phyloP scores from a whole-genome alignment of 2,888 invertebrate species.

The Orthonevra nobilis region DNA sequence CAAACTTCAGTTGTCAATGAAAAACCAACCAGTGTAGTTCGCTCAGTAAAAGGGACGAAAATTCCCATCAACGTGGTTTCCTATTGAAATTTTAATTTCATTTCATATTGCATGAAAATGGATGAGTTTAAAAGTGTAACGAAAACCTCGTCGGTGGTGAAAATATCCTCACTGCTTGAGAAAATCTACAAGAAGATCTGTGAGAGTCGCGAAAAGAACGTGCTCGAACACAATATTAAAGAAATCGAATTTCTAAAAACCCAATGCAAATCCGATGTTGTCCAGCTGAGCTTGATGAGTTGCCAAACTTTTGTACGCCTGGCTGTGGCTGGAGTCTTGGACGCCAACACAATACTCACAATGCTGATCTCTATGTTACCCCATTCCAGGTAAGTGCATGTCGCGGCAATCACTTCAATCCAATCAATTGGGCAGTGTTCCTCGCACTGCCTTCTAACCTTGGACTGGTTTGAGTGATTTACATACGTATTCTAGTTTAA shows the following conservation, averaged over 20 bases:
- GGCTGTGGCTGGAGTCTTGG: conserved; percentile 83
- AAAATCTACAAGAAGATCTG: conserved; percentile 78
- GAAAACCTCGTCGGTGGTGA: conserved; percentile 76
- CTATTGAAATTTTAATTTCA: no score
- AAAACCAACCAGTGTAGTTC: conserved; percentile 13
- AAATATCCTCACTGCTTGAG: conserved; percentile 77
- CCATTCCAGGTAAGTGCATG: conserved; percentile 83
- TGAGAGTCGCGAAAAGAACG: conserved; percentile 77
- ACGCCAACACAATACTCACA: conserved; percentile 83
- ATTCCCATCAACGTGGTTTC: no score
- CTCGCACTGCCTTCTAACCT: conserved; percentile 32
- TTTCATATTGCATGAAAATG: no score
- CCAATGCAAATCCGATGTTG: conserved; percentile 84
- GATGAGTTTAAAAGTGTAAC: conserved; percentile 78
- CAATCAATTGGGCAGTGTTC: background rate
- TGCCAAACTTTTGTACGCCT: conserved; percentile 85
- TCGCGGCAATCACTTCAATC: no score
- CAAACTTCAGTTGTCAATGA: conserved; percentile 33
- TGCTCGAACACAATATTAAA: conserved; percentile 79
- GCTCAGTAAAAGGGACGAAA: background rate
- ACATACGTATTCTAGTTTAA: conserved; percentile 59
- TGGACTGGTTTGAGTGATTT: conserved; percentile 57
- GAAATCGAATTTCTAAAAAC: conserved; percentile 85
- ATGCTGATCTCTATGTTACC: conserved; percentile 85
- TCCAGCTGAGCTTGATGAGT: conserved; percentile 84